A percentile compares a stretch with the other conserved stretches of the same genome.
Conservation (phyloP, 2,797 vertebrate genomes). For the Amphiprion clarkii region DNA sequence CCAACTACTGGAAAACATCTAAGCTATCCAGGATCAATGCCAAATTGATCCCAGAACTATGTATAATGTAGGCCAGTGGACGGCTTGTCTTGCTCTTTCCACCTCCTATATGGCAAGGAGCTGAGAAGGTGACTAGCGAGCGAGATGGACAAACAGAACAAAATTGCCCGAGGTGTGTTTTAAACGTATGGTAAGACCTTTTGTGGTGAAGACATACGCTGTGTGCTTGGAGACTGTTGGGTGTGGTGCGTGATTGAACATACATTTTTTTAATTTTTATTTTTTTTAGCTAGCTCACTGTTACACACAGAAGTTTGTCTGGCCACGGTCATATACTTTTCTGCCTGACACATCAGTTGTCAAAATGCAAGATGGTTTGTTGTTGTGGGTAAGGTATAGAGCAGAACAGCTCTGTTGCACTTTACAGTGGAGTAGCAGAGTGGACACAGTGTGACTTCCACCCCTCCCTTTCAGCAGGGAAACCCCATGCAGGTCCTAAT, state of each 20-base stretch:
- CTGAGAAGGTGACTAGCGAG: constrained; percentile 38
- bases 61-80: constrained; percentile 84
- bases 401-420: constrained; percentile 61
- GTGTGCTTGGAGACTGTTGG: constrained; percentile 13
- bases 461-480: constrained; percentile 79
- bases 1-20: constrained; percentile 86
- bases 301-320: constrained; percentile 13
- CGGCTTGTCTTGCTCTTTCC: constrained; percentile 57
- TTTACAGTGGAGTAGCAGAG: constrained; percentile 87
- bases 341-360: constrained; percentile 36
- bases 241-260: constrained; percentile 3
- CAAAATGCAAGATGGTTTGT: constrained; percentile 39
- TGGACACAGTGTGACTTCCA: constrained; percentile 79
- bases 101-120: constrained; percentile 59
- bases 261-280: constrained; percentile 4
- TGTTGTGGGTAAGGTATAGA: constrained; percentile 77
- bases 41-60: constrained; percentile 84
- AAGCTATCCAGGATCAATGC: constrained; percentile 84
- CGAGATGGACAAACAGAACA: constrained; percentile 45
- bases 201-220: constrained; percentile 34
- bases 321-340: constrained; percentile 34
- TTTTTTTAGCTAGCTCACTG: not conserved
- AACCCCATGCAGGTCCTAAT: constrained; percentile 90
- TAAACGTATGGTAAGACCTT: constrained; percentile 50
- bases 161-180: constrained; percentile 64